A percentile compares a stretch with the other conserved stretches of the same genome.
Conservation (phyloP, 2,113 vertebrate species). For the Dendropsophus ebraccatus region DNA sequence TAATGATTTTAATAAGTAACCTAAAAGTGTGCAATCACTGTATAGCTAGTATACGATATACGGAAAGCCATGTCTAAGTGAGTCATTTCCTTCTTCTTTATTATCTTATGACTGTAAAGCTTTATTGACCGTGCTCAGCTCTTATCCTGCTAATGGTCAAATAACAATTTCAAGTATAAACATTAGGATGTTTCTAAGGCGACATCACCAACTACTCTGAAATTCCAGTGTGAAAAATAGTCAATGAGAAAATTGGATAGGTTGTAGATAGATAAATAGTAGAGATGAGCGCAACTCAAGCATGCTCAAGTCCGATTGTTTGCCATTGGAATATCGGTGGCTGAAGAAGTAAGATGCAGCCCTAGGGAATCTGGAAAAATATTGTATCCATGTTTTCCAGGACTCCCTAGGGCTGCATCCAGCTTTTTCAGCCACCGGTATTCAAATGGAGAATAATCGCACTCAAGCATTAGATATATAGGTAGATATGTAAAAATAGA, state of each 20-base stretch:
- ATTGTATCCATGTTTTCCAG: no score
- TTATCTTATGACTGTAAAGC: conserved; percentile 1
- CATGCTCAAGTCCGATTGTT: no score
- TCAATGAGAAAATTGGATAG: not conserved
- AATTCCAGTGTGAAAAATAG: not conserved
- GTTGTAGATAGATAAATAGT: no score
- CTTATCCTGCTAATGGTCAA: not conserved
- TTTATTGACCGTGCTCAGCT: conserved; percentile 6
- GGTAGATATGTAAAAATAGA: no score
- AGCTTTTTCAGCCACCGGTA: no score
- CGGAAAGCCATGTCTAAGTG: not conserved
- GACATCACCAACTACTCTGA: not conserved
- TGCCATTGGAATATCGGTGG: no score
- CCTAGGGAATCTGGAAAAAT: no score
- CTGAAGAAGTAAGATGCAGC: no score
- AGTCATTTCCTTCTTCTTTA: conserved; percentile 20
- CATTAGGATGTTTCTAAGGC: not conserved
- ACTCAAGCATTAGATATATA: no score
- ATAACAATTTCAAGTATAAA: not conserved
- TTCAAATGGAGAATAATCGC: no score
- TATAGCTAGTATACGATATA: not conserved
- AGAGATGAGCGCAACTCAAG: no score
- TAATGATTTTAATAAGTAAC: conserved; percentile 21
- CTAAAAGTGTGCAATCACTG: not conserved
- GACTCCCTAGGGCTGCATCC: no score